phyloP scores from a whole-genome alignment of 2,888 invertebrate genomes.

The Pollenia griseotomentosa region DNA sequence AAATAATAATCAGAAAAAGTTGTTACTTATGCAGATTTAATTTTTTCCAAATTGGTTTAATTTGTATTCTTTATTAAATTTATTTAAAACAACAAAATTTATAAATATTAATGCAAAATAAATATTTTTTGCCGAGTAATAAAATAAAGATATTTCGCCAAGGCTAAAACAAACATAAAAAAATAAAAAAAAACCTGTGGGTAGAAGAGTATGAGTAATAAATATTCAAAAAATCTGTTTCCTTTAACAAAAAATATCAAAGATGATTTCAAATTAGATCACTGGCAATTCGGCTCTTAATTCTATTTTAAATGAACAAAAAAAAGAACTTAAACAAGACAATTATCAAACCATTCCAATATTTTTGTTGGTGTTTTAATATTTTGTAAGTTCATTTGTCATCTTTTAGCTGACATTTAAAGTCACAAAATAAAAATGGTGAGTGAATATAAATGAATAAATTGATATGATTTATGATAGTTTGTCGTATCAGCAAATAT shows the following conservation, averaged over 20 bases:
- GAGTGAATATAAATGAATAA: neutral
- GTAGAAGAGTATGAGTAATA: conserved; percentile 19
- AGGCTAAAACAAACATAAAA: neutral
- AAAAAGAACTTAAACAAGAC: neutral
- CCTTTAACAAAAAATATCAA: neutral
- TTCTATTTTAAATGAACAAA: neutral
- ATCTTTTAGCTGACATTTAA: conserved; percentile 30
- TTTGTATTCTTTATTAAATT: no score
- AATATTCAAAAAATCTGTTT: conserved; percentile 4
- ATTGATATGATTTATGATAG: conserved; percentile 24
- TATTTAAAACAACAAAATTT: no score
- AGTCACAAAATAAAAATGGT: conserved; percentile 1
- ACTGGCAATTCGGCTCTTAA: conserved; percentile 10
- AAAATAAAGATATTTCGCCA: neutral
- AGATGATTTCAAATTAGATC: conserved; percentile 21
- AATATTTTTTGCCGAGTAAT: no score
- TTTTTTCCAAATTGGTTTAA: no score
- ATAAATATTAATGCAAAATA: no score
- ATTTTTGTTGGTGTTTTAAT: neutral
- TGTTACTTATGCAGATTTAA: no score
- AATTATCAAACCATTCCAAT: neutral
- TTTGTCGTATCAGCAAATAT: neutral
- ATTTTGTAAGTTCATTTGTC: conserved; percentile 31
- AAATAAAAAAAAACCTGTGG: neutral
- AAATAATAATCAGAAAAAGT: no score